phyloP scores from a whole-genome alignment of 2,113 vertebrate genomes.

The Haemorhous mexicanus region DNA sequence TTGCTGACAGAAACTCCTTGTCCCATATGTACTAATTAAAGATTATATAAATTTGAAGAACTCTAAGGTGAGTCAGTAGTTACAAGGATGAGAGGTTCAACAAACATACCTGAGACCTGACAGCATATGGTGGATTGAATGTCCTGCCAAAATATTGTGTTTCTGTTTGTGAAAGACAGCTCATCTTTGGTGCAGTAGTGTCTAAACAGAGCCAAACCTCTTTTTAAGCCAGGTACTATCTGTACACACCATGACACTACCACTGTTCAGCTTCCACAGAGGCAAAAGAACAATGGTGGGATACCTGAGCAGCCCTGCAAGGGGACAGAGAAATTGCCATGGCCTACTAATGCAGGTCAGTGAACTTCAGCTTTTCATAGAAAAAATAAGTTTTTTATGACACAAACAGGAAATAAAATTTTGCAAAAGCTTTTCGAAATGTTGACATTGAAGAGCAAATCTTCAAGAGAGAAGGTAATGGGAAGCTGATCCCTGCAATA shows the following conservation, averaged over 20 bases:
- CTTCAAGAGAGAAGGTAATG: background rate
- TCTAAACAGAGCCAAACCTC: background rate
- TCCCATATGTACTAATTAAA: background rate
- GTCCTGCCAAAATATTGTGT: background rate
- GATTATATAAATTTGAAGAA: background rate
- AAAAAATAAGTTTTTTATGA: fast-evolving
- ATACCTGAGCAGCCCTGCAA: background rate
- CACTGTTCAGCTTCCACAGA: background rate
- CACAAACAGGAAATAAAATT: background rate
- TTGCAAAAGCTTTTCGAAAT: background rate
- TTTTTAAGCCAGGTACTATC: background rate
- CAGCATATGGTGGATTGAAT: background rate
- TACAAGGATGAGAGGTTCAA: background rate
- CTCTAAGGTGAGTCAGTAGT: background rate
- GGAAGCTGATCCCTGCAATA: background rate
- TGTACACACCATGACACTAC: background rate
- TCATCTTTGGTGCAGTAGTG: background rate
- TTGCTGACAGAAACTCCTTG: background rate
- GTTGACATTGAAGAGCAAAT: fast-evolving
- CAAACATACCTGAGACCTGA: background rate
- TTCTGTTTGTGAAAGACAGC: background rate
- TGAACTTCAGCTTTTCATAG: background rate
- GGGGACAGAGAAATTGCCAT: background rate
- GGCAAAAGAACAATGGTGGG: fast-evolving
- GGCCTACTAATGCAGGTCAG: fast-evolving